Conservation (phyloP, 2,888 invertebrate species). For the Aspidiotus rigidus region DNA sequence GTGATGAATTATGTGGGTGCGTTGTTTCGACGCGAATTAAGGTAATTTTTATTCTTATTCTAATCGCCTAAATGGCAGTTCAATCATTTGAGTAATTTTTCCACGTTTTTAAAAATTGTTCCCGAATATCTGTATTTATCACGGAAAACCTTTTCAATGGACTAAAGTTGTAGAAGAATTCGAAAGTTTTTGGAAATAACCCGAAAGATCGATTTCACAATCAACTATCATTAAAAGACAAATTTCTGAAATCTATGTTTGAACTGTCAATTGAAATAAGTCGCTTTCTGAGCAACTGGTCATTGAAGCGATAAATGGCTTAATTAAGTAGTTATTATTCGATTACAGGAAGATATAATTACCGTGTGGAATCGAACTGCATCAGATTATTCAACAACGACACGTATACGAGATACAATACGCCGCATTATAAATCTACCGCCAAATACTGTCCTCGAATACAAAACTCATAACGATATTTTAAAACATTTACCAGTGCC, state of each 20-base stretch:
- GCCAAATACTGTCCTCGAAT: slow-evolving; percentile 84
- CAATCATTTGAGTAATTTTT: too few relatives aligned
- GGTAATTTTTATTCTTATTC: slow-evolving; percentile 45
- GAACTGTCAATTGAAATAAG: too few relatives aligned
- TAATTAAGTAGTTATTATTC: background rate
- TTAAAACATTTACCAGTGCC: slow-evolving; percentile 28
- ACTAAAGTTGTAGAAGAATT: too few relatives aligned
- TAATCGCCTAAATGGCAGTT: too few relatives aligned
- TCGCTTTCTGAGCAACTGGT: too few relatives aligned
- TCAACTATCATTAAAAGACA: background rate
- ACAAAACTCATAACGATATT: slow-evolving; percentile 55
- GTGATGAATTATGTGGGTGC: slow-evolving; percentile 95
- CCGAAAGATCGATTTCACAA: too few relatives aligned
- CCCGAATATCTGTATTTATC: too few relatives aligned
- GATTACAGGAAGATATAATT: slow-evolving; percentile 77
- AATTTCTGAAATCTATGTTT: background rate
- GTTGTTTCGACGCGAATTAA: slow-evolving; percentile 91
- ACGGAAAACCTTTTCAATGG: too few relatives aligned
- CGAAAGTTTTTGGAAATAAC: too few relatives aligned
- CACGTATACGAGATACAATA: slow-evolving; percentile 87
- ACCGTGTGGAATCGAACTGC: slow-evolving; percentile 97
- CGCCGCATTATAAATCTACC: slow-evolving; percentile 92
- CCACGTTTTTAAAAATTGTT: too few relatives aligned
- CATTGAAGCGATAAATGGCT: background rate
- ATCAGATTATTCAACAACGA: slow-evolving; percentile 75